phyloP scores from a whole-genome alignment of 2,797 vertebrate species.

The Podargus strigoides region DNA sequence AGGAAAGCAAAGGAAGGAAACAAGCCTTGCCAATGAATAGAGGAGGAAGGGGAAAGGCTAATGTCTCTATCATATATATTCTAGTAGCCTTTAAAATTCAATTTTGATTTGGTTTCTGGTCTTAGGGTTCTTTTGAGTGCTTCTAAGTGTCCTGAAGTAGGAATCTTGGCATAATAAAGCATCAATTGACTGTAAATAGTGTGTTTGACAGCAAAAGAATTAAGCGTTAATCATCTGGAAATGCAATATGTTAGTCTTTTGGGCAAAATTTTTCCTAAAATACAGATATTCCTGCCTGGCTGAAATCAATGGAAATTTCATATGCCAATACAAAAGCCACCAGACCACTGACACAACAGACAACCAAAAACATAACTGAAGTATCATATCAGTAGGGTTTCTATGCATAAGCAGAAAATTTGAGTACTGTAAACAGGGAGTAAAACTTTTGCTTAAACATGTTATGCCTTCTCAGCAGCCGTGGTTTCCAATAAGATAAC shows the following conservation, averaged over 20 bases:
- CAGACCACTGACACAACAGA: background rate
- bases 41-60: background rate
- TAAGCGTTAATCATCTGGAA: background rate
- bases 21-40: background rate
- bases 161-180: background rate
- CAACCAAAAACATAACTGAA: background rate
- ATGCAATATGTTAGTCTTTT: background rate
- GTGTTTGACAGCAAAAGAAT: background rate
- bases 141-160: background rate
- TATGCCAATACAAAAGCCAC: background rate
- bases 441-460: background rate
- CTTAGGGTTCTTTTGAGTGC: background rate
- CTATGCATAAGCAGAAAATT: background rate
- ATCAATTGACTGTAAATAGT: background rate
- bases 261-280: background rate
- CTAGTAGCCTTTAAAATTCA: background rate
- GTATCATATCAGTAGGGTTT: background rate
- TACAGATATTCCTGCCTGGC: background rate
- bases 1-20: background rate
- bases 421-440: background rate
- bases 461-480: constrained; percentile 21
- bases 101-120: background rate
- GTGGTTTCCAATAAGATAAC: background rate
- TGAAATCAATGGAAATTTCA: background rate
- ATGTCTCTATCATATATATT: background rate